A percentile compares a stretch with the other conserved stretches of the same genome.
Evolutionary conservation across 2,113 vertebrate species (phyloP).

Genomic region (Rhinopomastus cyanomelas): DNA sequence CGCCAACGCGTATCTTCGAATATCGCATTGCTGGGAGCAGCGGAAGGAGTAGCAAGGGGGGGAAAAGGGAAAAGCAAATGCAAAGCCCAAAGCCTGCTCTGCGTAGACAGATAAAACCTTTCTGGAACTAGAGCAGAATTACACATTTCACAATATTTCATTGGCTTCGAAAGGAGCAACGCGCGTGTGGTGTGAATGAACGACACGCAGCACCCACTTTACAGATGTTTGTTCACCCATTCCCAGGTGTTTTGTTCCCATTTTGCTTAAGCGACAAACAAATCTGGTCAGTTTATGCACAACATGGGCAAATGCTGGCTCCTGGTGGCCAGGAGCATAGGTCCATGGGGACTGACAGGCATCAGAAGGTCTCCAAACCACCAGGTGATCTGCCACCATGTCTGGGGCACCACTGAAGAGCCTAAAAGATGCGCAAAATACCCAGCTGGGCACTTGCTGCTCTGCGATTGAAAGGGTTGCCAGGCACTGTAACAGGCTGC

Average conservation of each 20-base stretch:
- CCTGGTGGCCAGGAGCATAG: background rate
- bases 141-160: background rate
- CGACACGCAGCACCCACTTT: accelerated
- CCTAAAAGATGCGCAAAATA: background rate
- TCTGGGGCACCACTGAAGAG: background rate
- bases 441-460: background rate
- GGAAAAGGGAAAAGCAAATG: background rate
- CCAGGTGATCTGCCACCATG: accelerated
- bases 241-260: background rate
- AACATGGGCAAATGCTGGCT: background rate
- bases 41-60: background rate
- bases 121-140: background rate
- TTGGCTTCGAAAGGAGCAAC: no score
- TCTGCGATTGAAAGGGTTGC: background rate
- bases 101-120: background rate
- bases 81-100: background rate
- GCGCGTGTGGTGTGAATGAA: no score
- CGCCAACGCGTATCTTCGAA: background rate
- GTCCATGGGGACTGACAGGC: accelerated
- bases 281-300: background rate
- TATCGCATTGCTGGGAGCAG: background rate
- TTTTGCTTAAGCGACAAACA: background rate
- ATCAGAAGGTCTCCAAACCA: background rate
- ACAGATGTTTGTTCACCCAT: background rate
- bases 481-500: background rate